These are phyloP conservation scores for Dromas ardeola DNA, from an alignment of 2,113 vertebrate species.

Conservation along the genomic window DNA sequence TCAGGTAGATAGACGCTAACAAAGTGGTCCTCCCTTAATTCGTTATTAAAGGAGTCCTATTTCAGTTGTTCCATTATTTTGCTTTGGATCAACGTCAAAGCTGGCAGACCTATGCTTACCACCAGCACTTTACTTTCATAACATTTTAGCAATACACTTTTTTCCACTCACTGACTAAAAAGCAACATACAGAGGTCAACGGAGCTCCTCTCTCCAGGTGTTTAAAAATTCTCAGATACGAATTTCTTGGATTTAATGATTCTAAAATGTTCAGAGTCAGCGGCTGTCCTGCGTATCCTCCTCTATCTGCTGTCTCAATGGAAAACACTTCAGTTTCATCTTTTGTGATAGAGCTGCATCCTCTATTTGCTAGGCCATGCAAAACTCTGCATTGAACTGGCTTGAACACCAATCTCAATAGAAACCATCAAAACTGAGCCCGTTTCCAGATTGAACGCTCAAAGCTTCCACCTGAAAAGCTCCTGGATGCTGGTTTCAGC, in stretches of 20 bases:
- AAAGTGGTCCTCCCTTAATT: background rate
- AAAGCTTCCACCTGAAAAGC: background rate
- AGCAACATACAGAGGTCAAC: background rate
- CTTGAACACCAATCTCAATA: background rate
- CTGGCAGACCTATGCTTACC: background rate
- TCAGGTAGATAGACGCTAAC: background rate
- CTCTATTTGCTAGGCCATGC: background rate
- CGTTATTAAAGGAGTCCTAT: background rate
- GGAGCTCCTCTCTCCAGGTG: background rate
- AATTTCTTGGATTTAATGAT: background rate
- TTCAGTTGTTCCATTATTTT: background rate
- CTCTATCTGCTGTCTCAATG: background rate
- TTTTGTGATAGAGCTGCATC: background rate
- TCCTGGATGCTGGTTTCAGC: background rate
- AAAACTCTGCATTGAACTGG: background rate
- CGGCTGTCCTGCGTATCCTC: background rate
- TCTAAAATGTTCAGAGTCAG: background rate
- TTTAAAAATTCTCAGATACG: rapidly evolving
- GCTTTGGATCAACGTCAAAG: background rate
- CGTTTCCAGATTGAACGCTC: background rate
- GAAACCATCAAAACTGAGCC: background rate
- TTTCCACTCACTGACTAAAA: background rate
- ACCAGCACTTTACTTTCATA: background rate
- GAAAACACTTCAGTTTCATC: background rate
- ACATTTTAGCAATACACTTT: background rate